Evolutionary conservation across 2,113 vertebrate species (phyloP).

Genomic region (Mormoops blainvillei): DNA sequence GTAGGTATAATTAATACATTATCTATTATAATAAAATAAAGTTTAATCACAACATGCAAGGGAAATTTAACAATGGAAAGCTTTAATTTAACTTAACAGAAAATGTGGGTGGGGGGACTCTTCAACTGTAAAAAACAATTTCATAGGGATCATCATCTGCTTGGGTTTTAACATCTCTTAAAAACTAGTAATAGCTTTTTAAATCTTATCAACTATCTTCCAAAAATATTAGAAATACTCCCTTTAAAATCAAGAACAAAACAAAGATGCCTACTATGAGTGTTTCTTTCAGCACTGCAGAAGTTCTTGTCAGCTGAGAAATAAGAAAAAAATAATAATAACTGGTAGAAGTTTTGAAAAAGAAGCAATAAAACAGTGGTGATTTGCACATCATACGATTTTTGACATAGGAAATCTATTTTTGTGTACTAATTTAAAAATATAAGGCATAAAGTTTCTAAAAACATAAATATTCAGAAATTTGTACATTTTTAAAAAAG

Average conservation of each 20-base stretch:
- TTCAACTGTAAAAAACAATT: neutral
- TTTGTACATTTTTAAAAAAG: neutral
- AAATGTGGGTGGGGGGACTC: neutral
- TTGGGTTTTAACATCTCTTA: neutral
- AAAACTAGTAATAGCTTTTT: neutral
- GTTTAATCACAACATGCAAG: neutral
- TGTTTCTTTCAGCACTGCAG: neutral
- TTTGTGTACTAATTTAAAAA: neutral
- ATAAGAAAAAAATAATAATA: neutral
- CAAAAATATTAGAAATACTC: neutral
- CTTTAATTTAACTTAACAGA: neutral
- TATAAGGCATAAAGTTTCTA: neutral
- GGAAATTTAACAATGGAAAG: neutral
- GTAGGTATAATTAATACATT: neutral
- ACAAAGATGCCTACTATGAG: neutral
- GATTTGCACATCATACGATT: neutral
- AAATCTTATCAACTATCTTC: neutral
- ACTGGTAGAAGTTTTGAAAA: neutral
- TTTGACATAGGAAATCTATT: neutral
- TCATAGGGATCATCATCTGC: neutral
- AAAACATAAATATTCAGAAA: neutral
- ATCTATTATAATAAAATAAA: neutral
- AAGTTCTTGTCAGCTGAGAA: neutral
- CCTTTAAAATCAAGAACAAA: neutral
- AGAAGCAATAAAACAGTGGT: neutral